Evolutionary conservation across 2,113 vertebrate genomes (phyloP).

Genomic region (Zosterops japonicus): DNA sequence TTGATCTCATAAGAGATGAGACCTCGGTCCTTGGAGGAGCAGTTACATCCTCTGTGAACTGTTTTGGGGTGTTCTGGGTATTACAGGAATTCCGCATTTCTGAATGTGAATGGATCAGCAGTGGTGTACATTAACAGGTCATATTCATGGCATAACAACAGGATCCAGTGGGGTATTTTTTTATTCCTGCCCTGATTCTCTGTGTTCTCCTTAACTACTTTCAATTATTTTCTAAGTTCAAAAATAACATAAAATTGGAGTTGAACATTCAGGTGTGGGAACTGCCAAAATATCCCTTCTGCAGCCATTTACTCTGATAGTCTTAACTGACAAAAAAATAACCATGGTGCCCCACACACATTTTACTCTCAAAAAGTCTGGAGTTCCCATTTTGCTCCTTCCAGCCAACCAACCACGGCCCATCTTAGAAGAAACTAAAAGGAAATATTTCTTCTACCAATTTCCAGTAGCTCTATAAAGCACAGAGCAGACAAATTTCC

Average conservation of each 20-base stretch:
- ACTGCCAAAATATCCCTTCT: not conserved
- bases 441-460: rapidly evolving
- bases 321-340: not conserved
- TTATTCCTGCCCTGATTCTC: not conserved
- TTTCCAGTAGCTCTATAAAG: not conserved
- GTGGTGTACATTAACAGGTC: no score
- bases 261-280: not conserved
- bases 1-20: not conserved
- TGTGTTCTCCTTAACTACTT: not conserved
- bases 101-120: not conserved
- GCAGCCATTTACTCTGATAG: not conserved
- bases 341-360: rapidly evolving
- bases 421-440: not conserved
- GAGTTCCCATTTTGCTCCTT: not conserved
- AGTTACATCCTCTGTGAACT: not conserved
- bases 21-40: not conserved
- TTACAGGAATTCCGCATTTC: not conserved
- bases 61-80: not conserved
- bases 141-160: not conserved
- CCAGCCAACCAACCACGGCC: not conserved
- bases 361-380: not conserved
- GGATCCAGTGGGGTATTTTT: not conserved
- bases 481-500: not conserved
- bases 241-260: not conserved
- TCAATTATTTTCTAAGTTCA: not conserved